A percentile compares a stretch with the other conserved stretches of the same genome.
Conservation (phyloP, 1,140 invertebrate species). For the Halesus radiatus region DNA sequence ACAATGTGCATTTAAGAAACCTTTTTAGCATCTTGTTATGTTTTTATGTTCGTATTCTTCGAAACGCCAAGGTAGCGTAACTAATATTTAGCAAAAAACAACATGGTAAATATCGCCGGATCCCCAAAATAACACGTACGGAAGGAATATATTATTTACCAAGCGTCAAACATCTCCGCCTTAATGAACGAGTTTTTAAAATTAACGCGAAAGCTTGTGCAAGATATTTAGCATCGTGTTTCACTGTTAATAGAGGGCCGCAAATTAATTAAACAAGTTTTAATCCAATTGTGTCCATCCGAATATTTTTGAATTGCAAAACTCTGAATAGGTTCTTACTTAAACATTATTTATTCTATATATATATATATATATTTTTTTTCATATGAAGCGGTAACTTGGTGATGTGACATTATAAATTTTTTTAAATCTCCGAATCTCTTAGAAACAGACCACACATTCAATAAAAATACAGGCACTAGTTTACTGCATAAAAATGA, state of each 20-base stretch:
- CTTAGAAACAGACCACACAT: too few relatives aligned
- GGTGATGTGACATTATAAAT: too few relatives aligned
- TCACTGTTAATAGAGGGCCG: slow-evolving; percentile 1
- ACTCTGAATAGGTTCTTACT: not conserved
- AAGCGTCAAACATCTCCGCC: not conserved
- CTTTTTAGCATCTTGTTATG: slow-evolving; percentile 19
- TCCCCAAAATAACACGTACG: slow-evolving; percentile 12
- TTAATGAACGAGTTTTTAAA: too few relatives aligned
- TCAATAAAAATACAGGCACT: too few relatives aligned
- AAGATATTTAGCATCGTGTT: slow-evolving; percentile 4
- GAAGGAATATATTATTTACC: not conserved
- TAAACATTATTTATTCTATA: too few relatives aligned
- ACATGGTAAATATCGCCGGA: not conserved
- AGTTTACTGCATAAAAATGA: too few relatives aligned
- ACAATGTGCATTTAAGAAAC: slow-evolving; percentile 33
- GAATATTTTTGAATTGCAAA: not conserved
- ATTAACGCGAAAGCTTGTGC: not conserved
- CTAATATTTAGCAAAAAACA: slow-evolving; percentile 16
- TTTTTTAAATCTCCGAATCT: too few relatives aligned
- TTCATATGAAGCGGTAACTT: too few relatives aligned
- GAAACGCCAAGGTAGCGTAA: slow-evolving; percentile 26
- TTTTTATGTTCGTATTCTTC: slow-evolving; percentile 18
- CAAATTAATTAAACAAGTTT: slow-evolving; percentile 1
- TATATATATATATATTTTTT: too few relatives aligned
- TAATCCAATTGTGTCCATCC: not conserved